Percentiles rank a stretch among this genome's conserved stretches.
Evolutionary conservation across 2,797 vertebrate species (phyloP).

Genomic region (Sebastes jordani): DNA sequence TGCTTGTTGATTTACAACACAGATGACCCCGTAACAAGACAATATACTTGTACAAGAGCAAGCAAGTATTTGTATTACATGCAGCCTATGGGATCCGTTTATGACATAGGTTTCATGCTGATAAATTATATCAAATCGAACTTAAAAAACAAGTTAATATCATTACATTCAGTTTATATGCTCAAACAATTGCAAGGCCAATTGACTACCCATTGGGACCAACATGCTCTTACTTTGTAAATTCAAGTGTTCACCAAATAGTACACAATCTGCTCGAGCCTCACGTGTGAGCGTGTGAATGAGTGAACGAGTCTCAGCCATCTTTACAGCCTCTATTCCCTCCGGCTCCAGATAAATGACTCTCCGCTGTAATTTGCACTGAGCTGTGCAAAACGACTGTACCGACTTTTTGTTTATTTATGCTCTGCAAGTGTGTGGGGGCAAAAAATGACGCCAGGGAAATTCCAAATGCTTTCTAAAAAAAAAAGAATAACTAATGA

Average conservation of each 20-base stretch:
- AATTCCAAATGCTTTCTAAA: slow-evolving; percentile 59
- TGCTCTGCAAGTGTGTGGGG: slow-evolving; percentile 41
- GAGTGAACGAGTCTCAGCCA: slow-evolving; percentile 47
- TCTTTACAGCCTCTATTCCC: slow-evolving; percentile 62
- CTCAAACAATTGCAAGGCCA: background rate
- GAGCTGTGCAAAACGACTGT: slow-evolving; percentile 67
- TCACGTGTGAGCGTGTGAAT: slow-evolving; percentile 40
- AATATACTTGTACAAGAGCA: background rate
- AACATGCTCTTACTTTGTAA: background rate
- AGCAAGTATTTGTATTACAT: background rate
- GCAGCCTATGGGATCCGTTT: background rate
- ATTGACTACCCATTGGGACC: background rate
- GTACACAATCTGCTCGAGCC: background rate
- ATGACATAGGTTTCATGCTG: background rate
- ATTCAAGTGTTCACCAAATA: slow-evolving; percentile 29
- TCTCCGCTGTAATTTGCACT: slow-evolving; percentile 64
- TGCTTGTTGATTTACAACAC: slow-evolving; percentile 5
- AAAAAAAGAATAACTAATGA: slow-evolving; percentile 43
- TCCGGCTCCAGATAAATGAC: slow-evolving; percentile 64
- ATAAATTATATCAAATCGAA: background rate
- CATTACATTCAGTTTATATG: background rate
- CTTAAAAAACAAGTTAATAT: background rate
- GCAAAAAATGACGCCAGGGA: slow-evolving; percentile 50
- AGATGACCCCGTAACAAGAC: slow-evolving; percentile 15
- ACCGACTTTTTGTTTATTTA: slow-evolving; percentile 64